These are phyloP conservation scores for Fissipunctia ypsillon DNA, from an alignment of 2,888 invertebrate genomes.

Conservation along the genomic window DNA sequence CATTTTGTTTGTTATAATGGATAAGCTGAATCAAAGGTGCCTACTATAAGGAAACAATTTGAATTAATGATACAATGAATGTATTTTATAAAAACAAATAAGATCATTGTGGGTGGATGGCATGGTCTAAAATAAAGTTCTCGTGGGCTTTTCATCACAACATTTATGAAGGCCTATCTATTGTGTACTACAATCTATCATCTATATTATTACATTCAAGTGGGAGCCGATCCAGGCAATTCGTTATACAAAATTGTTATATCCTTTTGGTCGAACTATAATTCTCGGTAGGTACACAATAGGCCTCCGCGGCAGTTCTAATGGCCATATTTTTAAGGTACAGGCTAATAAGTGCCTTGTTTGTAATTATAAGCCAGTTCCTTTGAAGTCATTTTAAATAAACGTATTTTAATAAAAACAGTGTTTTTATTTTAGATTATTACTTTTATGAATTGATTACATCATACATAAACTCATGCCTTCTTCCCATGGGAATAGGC, in stretches of 20 bases:
- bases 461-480: not conserved
- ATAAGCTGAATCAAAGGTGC: slow-evolving; percentile 88
- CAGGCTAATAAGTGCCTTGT: slow-evolving; percentile 79
- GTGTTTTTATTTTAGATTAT: slow-evolving; percentile 52
- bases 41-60: slow-evolving; percentile 69
- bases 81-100: slow-evolving; percentile 43
- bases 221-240: not conserved
- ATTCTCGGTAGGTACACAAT: slow-evolving; percentile 11
- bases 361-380: slow-evolving; percentile 80
- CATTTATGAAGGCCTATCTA: slow-evolving; percentile 30
- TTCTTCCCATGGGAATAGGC: not conserved
- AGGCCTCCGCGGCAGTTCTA: slow-evolving; percentile 27
- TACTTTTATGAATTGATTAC: not conserved
- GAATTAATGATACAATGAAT: slow-evolving; percentile 56
- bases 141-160: slow-evolving; percentile 5
- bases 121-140: slow-evolving; percentile 13
- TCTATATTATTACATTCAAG: not conserved
- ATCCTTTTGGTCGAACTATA: too few species aligned
- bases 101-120: slow-evolving; percentile 26
- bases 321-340: slow-evolving; percentile 71
- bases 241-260: not conserved
- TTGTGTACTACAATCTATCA: slow-evolving; percentile 38
- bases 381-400: slow-evolving; percentile 83
- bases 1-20: slow-evolving; percentile 57
- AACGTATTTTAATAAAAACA: slow-evolving; percentile 80